These are phyloP conservation scores for Cosmia pyralina DNA, from an alignment of 2,888 invertebrate genomes.

Conservation along the genomic window DNA sequence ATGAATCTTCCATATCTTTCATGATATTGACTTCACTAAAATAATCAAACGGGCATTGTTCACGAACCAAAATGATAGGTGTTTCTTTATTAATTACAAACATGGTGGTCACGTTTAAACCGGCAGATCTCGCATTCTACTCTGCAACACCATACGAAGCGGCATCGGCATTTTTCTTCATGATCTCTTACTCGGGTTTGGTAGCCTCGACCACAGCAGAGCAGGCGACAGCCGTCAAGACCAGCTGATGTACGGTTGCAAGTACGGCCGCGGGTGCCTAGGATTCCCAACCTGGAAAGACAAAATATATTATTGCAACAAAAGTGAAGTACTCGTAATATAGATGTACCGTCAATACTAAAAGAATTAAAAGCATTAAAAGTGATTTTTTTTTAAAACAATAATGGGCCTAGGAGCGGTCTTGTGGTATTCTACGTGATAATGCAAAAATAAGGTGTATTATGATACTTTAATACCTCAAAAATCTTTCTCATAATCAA, in stretches of 20 bases:
- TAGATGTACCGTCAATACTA: background rate
- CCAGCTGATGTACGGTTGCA: conserved; percentile 96
- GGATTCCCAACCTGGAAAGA: conserved; percentile 92
- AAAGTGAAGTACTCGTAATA: background rate
- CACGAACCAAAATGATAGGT: background rate
- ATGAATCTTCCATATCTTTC: conserved; percentile 19
- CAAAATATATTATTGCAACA: background rate
- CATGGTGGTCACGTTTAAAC: conserved; percentile 94
- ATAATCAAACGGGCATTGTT: background rate
- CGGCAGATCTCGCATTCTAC: conserved; percentile 96
- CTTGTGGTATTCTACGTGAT: background rate
- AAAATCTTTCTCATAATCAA: background rate
- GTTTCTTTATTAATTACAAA: conserved; percentile 93
- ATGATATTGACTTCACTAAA: conserved; percentile 34
- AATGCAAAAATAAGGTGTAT: too few species aligned
- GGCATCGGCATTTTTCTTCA: conserved; percentile 96
- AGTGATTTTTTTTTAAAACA: too few species aligned
- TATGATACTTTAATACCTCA: too few species aligned
- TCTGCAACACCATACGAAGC: conserved; percentile 97
- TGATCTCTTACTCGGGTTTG: conserved; percentile 95
- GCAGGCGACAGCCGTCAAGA: conserved; percentile 95
- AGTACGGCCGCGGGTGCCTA: conserved; percentile 95
- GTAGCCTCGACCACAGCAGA: conserved; percentile 97
- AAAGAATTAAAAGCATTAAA: too few species aligned
- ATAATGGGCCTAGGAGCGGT: background rate